Conservation (phyloP, 2,113 vertebrate species). For the Pseudopipra pipra region DNA sequence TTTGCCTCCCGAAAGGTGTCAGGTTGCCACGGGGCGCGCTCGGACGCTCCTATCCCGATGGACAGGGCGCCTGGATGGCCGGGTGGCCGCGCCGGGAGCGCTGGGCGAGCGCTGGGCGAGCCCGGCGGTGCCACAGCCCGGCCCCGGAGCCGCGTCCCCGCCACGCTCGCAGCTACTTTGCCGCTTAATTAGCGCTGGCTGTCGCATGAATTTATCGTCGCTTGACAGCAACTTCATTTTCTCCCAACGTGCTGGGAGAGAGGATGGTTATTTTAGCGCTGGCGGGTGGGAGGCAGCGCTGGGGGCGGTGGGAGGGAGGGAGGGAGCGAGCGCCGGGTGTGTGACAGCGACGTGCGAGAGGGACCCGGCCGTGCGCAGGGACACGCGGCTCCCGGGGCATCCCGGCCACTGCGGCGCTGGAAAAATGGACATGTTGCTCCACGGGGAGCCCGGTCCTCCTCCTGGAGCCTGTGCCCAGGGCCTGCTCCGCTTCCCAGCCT, state of each 20-base stretch:
- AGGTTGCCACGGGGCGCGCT: background rate
- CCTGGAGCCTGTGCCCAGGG: background rate
- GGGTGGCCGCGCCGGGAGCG: background rate
- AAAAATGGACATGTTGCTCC: background rate
- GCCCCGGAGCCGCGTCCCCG: slow-evolving; percentile 10
- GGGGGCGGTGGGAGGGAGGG: background rate
- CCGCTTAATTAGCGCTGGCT: background rate
- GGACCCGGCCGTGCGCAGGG: background rate
- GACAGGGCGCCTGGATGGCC: background rate
- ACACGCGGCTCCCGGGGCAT: background rate
- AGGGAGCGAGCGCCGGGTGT: background rate
- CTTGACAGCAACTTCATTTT: slow-evolving; percentile 45
- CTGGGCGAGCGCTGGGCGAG: slow-evolving; percentile 13
- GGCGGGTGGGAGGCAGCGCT: background rate
- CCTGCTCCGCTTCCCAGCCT: background rate
- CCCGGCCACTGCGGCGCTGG: background rate
- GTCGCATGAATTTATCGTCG: background rate
- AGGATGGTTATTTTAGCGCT: background rate
- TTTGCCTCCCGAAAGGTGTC: slow-evolving; percentile 52
- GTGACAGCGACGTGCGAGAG: background rate
- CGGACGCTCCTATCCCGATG: background rate
- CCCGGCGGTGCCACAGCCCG: slow-evolving; percentile 43
- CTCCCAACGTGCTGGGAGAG: background rate
- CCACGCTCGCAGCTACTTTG: background rate
- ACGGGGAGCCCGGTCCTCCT: background rate